Evolutionary conservation across 2,797 vertebrate species (phyloP).

Genomic region (Austrolebias charrua): DNA sequence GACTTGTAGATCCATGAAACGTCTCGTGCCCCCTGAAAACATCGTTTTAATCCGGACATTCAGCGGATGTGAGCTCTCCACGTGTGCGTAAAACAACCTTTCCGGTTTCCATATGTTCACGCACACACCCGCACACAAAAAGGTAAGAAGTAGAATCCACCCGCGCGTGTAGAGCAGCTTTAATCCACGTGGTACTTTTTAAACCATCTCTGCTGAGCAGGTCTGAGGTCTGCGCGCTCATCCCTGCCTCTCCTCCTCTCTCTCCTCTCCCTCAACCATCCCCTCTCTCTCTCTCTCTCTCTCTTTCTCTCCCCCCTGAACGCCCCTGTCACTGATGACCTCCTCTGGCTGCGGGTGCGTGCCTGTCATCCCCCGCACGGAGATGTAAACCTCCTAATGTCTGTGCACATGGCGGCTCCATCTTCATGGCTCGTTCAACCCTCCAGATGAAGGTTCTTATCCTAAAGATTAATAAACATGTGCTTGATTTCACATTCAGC

Average conservation of each 20-base stretch:
- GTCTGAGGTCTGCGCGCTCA: slow-evolving; percentile 32
- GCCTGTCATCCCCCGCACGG: slow-evolving; percentile 40
- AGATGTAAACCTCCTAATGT: slow-evolving; percentile 42
- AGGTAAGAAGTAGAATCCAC: slow-evolving; percentile 68
- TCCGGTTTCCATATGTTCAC: slow-evolving; percentile 61
- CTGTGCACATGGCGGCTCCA: slow-evolving; percentile 40
- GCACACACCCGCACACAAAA: too few relatives aligned
- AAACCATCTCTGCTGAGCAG: slow-evolving; percentile 34
- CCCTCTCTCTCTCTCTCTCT: slow-evolving; percentile 22
- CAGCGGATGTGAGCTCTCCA: slow-evolving; percentile 63
- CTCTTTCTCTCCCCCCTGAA: slow-evolving; percentile 26
- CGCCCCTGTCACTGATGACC: slow-evolving; percentile 56
- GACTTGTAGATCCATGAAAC: slow-evolving; percentile 58
- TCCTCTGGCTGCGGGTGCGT: slow-evolving; percentile 56
- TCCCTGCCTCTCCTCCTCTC: slow-evolving; percentile 45
- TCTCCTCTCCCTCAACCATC: slow-evolving; percentile 31
- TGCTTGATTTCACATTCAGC: too few relatives aligned
- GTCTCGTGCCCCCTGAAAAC: too few relatives aligned
- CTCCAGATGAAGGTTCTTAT: neutral
- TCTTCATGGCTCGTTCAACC: slow-evolving; percentile 6
- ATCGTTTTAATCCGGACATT: too few relatives aligned
- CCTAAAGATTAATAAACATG: neutral
- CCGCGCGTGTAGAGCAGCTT: slow-evolving; percentile 45
- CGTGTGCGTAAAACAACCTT: slow-evolving; percentile 68
- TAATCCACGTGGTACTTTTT: slow-evolving; percentile 66